phyloP scores from a whole-genome alignment of 2,113 vertebrate species.

The Poeciliopsis turrubarensis region DNA sequence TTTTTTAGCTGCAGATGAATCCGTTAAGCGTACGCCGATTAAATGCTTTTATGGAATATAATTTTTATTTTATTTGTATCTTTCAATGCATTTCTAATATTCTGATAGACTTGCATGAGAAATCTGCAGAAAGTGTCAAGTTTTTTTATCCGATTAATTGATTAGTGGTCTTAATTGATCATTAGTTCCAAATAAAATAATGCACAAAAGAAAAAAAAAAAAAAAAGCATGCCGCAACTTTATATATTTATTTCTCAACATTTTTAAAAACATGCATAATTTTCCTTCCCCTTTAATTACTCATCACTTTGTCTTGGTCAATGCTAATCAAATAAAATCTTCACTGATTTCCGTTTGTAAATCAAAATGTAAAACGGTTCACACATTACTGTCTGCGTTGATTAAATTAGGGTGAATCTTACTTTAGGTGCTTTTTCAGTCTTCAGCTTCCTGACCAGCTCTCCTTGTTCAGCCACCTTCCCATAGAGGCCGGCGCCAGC shows the following conservation, averaged over 20 bases:
- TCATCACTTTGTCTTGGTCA: background rate
- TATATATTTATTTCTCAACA: background rate
- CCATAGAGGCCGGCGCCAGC: constrained; percentile 39
- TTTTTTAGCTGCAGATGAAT: too few species aligned
- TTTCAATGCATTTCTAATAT: too few species aligned
- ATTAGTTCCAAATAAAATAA: too few species aligned
- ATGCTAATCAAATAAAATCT: background rate
- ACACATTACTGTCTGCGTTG: background rate
- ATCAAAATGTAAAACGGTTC: background rate
- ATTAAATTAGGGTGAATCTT: background rate
- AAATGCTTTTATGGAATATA: too few species aligned
- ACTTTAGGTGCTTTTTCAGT: constrained; percentile 82
- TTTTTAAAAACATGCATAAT: background rate
- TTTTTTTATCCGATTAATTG: too few species aligned
- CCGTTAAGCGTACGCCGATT: too few species aligned
- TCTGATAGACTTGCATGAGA: too few species aligned
- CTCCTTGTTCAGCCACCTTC: constrained; percentile 80
- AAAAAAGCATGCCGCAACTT: background rate
- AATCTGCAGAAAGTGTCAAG: too few species aligned
- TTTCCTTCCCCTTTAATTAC: background rate
- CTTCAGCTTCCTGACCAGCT: constrained; percentile 84
- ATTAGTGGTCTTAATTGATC: too few species aligned
- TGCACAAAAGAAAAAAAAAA: too few species aligned
- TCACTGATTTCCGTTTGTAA: background rate
- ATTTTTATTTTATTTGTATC: too few species aligned